phyloP scores from a whole-genome alignment of 2,797 vertebrate genomes.

The Microctenopoma lineatum region DNA sequence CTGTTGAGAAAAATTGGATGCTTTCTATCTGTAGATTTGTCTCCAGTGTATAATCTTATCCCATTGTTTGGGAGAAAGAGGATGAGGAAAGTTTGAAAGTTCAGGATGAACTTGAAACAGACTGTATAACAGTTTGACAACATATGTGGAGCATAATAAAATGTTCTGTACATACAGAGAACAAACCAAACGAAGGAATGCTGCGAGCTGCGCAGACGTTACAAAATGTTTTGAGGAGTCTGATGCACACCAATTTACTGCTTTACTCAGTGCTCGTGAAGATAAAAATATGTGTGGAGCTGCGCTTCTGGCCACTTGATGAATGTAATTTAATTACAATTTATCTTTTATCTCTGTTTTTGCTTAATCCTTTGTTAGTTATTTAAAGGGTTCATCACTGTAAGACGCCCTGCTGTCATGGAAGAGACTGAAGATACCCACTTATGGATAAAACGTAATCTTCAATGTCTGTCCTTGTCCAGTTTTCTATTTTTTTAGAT shows the following conservation, averaged over 20 bases:
- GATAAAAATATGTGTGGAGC: background rate
- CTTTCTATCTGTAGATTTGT: conserved; percentile 14
- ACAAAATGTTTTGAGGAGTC: too few species aligned
- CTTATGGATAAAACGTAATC: background rate
- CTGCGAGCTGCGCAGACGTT: background rate
- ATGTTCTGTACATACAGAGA: background rate
- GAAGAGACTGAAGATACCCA: background rate
- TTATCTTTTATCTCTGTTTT: background rate
- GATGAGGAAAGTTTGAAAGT: background rate
- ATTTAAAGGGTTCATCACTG: background rate
- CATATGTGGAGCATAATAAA: background rate
- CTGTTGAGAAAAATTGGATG: conserved; percentile 10
- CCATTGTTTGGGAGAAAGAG: conserved; percentile 7
- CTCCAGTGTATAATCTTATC: background rate
- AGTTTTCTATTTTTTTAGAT: background rate
- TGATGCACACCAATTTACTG: too few species aligned
- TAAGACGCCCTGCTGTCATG: background rate
- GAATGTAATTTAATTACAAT: background rate
- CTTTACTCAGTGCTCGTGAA: too few species aligned
- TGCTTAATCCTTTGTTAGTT: background rate
- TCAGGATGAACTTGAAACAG: background rate
- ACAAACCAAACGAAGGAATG: conserved; percentile 2
- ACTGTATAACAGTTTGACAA: background rate
- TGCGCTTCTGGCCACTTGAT: background rate
- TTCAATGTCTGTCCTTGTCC: background rate